Base-by-base conservation (phyloP, 2,113 vertebrate species). In the Catharus minimus region DNA sequence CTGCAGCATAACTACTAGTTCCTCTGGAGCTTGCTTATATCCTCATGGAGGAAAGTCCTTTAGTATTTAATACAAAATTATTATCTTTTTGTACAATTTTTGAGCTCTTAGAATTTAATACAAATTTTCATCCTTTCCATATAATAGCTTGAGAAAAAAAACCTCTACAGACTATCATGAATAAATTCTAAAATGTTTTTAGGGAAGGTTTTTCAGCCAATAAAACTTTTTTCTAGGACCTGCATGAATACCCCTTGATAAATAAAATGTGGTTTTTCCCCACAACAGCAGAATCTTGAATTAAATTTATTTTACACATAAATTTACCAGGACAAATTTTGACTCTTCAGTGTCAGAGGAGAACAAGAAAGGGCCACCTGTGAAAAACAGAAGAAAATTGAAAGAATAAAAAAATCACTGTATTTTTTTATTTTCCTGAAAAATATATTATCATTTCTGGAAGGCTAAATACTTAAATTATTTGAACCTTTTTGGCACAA, bases 111-210 rank as follows among this genome's bases (percentile, higher is more conserved):
- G 75, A 76, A 41, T 88, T 90, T 86, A 87, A 62, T 68, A 50
- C 55, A 79, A 84, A 89, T 78, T 94, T 58, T 55, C 50, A 57
- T 75, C 62, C n/a, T 77, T 92, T 46, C 22, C 30, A 53, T 64
- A 41, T 4, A 61, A 32, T 44, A 43, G 32, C 66, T 76, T 53
- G 38, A 55, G 27, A 43, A 80, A 53, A 69, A 36, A 50, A 38
- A 3, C 1, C 4, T 52, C 55, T 65, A 55, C 52, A 69, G 49
- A 73, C 28, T 46, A 30, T 33, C n/a, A 73, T 0, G 1, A 90
- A 90, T 65, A 78, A 79, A 87, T 85, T 92, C n/a, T 50, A 62
- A 55, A 69, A 74, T n/a, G 19, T 36, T 93, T 96, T 88, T 84
- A 86, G 33, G 38, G 46, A 19, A 72, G 33, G 53, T 76, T 90